Base-by-base conservation (phyloP, 1,140 invertebrate genomes). In the Batillaria attramentaria region DNA sequence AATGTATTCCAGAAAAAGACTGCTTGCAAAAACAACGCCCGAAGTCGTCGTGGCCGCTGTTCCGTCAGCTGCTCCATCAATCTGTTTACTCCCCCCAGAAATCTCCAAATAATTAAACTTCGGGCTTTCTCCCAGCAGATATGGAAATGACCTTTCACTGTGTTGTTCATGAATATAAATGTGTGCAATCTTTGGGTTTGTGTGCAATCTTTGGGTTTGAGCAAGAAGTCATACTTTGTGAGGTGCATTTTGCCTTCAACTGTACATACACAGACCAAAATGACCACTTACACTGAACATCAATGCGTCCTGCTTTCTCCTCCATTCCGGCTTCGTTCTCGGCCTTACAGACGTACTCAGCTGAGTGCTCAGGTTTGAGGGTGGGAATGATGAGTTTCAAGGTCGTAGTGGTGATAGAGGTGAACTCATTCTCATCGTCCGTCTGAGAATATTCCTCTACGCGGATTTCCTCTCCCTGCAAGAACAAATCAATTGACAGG, bases 341-440 rank as follows among this genome's bases (percentile, higher is more conserved):
- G 8, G 68, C 68, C 24, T 43, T 70, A n/a, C 68, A 70, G 24
- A 70, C 68, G 33, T 70, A 70, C 5, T 46, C n/a, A 3, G 39
- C 68, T 4, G 68, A 39, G n/a, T 70, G 68, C 5, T 46, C 35
- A 1, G 68, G 39, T 18, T 70, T 70, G 20, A 70, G 41, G 2
- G 2, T 39, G 24, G 20, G 20, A 28, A 70, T 70, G 24, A 70
- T 42, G 24, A 70, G 41, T 39, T 46, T 31, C 31, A 70, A 28
- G 1, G 68, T 70, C 3, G n/a, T 3, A 28, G 39, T 4, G 41
- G 43, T 46, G 5, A 33, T 4, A 2, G 18, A 3, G 41, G 68
- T 46, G 41, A 3, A 2, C 16, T 13, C 68, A 28, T 70, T 42
- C 18, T 31, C 24, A 13, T 42, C 39, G 0, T 39, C n/a, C 41